phyloP scores from a whole-genome alignment of 2,113 vertebrate genomes.

The Colius striatus region DNA sequence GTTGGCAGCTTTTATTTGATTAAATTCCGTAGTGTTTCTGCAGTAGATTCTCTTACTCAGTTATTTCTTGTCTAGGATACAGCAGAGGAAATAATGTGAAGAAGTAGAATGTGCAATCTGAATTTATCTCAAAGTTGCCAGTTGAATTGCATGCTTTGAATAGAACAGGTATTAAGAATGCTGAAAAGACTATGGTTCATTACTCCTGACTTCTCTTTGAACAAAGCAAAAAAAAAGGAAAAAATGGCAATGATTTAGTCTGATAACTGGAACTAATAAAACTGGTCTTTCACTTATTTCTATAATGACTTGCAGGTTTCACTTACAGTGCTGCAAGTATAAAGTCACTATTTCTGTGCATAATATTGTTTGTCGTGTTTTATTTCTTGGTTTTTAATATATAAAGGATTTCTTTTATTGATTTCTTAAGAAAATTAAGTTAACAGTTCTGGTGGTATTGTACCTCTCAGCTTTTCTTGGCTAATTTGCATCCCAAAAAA shows the following conservation, averaged over 20 bases:
- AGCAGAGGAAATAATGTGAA: background rate
- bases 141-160: background rate
- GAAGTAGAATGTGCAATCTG: background rate
- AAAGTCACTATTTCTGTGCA: background rate
- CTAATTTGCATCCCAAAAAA: constrained; percentile 2
- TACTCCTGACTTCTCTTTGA: background rate
- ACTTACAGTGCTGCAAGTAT: background rate
- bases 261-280: background rate
- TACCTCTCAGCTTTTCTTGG: background rate
- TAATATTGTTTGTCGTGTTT: background rate
- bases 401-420: background rate
- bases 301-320: background rate
- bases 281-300: background rate
- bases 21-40: background rate
- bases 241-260: background rate
- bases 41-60: background rate
- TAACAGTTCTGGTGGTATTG: background rate
- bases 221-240: background rate
- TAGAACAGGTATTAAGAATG: background rate
- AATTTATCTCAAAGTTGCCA: background rate
- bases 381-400: background rate
- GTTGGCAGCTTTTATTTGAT: background rate
- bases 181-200: background rate
- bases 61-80: background rate
- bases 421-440: background rate